A percentile compares a stretch with the other conserved stretches of the same genome.
phyloP scores from a whole-genome alignment of 2,113 vertebrate genomes.

The Mesocricetus auratus region DNA sequence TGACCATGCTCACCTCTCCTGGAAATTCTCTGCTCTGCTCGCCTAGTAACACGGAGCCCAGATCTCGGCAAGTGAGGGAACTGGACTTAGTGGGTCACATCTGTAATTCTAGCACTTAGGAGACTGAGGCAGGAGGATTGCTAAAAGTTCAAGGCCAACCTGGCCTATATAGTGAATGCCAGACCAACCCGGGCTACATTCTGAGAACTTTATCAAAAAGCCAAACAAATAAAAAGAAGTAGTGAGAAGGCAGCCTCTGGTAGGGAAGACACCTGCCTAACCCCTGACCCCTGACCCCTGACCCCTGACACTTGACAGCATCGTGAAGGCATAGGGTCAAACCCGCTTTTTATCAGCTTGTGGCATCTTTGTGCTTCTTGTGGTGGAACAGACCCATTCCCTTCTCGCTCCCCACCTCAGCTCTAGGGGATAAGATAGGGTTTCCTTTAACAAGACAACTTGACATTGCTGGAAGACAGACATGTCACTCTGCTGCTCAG shows the following conservation, averaged over 20 bases:
- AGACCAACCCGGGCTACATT: neutral
- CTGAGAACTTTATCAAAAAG: neutral
- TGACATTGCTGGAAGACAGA: neutral
- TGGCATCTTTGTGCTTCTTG: neutral
- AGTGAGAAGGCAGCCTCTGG: neutral
- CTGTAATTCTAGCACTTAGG: neutral
- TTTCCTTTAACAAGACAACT: neutral
- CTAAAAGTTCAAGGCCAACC: neutral
- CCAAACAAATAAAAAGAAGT: neutral
- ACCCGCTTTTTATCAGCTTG: neutral
- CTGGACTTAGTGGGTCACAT: too few species aligned
- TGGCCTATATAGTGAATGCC: neutral
- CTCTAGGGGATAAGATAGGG: neutral
- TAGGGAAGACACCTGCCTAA: neutral
- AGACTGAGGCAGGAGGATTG: neutral
- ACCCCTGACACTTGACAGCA: neutral
- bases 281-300: neutral
- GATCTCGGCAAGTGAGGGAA: neutral
- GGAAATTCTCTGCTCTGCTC: neutral
- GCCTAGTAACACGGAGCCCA: neutral
- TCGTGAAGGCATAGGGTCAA: neutral
- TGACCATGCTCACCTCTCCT: neutral
- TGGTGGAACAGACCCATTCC: neutral
- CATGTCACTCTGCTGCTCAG: neutral
- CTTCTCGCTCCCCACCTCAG: neutral